Percentiles rank a stretch among this genome's conserved stretches.
These are phyloP conservation scores for Lerista edwardsae DNA, from an alignment of 2,797 vertebrate species.

Conservation along the genomic window DNA sequence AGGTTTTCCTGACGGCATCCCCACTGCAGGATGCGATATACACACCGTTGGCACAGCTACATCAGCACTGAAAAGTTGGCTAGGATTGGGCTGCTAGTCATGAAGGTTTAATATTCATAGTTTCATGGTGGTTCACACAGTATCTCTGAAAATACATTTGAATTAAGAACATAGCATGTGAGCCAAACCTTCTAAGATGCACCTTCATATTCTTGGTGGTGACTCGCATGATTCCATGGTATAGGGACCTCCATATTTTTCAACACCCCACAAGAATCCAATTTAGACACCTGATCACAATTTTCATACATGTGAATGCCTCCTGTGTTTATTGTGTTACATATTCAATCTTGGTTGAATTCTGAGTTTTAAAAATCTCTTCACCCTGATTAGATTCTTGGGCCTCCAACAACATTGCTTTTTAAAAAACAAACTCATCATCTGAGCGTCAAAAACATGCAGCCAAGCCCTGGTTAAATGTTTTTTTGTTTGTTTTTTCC, in stretches of 20 bases:
- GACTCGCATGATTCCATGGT: neutral
- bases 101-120: neutral
- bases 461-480: too few relatives aligned
- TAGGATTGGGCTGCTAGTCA: too few relatives aligned
- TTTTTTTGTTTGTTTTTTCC: too few relatives aligned
- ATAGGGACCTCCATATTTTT: neutral
- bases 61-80: too few relatives aligned
- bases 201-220: neutral
- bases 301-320: neutral
- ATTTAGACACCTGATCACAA: neutral
- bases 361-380: too few relatives aligned
- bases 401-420: neutral
- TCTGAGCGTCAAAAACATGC: too few relatives aligned
- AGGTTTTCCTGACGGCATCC: too few relatives aligned
- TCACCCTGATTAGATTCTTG: neutral
- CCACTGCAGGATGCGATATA: too few relatives aligned
- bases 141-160: neutral
- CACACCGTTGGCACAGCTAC: too few relatives aligned
- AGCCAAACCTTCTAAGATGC: neutral
- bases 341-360: neutral
- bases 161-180: neutral
- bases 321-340: neutral
- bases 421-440: too few relatives aligned
- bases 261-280: neutral
- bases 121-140: neutral